Conservation (phyloP, 2,113 vertebrate species). For the Eulemur rufifrons region DNA sequence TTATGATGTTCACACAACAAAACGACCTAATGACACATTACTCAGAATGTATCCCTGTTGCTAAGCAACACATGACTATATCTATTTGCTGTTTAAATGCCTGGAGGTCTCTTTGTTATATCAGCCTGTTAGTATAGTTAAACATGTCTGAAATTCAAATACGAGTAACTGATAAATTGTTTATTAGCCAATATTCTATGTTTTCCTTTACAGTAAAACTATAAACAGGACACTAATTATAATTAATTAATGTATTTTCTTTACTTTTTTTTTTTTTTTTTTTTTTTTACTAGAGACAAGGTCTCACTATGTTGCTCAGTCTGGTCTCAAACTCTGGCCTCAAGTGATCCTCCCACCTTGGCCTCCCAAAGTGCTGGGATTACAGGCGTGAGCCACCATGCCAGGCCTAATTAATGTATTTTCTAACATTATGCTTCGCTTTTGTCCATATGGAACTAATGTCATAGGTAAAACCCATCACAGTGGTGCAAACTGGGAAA, state of each 20-base stretch:
- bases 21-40: not conserved
- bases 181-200: not conserved
- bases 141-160: not conserved
- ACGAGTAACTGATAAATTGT: not conserved
- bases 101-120: not conserved
- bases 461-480: not conserved
- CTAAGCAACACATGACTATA: not conserved
- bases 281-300: no score
- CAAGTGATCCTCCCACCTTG: no score
- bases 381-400: no score
- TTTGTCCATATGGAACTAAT: not conserved
- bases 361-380: no score
- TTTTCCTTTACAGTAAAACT: not conserved
- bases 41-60: not conserved
- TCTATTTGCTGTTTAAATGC: not conserved
- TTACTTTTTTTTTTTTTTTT: no score
- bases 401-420: not conserved
- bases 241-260: not conserved
- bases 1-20: not conserved
- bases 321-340: no score
- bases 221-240: not conserved
- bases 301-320: no score
- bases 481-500: not conserved
- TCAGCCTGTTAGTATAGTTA: not conserved
- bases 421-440: not conserved